Evolutionary conservation across 2,113 vertebrate species (phyloP).

Genomic region (Vombatus ursinus): DNA sequence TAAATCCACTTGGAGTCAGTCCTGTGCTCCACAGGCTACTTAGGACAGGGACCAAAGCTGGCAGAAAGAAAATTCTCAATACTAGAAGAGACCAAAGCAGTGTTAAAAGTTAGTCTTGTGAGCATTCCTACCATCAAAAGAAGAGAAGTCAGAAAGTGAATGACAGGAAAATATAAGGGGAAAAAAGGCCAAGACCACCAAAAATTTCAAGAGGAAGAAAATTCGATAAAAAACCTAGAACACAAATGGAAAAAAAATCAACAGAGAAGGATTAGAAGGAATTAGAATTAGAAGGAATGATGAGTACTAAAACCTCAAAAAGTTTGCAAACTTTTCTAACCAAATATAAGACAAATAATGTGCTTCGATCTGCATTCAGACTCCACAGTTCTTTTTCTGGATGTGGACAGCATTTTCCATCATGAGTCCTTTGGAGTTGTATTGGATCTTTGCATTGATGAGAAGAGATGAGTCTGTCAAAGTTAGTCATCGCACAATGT

Average conservation of each 20-base stretch:
- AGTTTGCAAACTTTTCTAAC: not conserved
- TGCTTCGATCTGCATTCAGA: too few relatives aligned
- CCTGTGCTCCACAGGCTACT: not conserved
- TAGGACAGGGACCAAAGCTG: not conserved
- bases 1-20: not conserved
- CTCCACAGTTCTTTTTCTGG: too few relatives aligned
- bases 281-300: not conserved
- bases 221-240: not conserved
- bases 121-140: not conserved
- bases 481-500: too few relatives aligned
- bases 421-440: too few relatives aligned
- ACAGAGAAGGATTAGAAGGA: not conserved
- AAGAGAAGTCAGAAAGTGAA: not conserved
- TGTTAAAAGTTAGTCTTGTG: not conserved
- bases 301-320: not conserved
- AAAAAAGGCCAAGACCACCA: not conserved
- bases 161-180: not conserved
- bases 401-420: too few relatives aligned
- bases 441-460: too few relatives aligned
- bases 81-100: not conserved
- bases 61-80: not conserved
- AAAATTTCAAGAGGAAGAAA: not conserved
- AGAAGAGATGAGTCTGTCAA: too few relatives aligned
- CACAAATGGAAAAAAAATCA: not conserved
- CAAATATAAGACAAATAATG: not conserved